These are phyloP conservation scores for Eupeodes latifasciatus DNA, from an alignment of 2,888 invertebrate genomes.

Conservation along the genomic window DNA sequence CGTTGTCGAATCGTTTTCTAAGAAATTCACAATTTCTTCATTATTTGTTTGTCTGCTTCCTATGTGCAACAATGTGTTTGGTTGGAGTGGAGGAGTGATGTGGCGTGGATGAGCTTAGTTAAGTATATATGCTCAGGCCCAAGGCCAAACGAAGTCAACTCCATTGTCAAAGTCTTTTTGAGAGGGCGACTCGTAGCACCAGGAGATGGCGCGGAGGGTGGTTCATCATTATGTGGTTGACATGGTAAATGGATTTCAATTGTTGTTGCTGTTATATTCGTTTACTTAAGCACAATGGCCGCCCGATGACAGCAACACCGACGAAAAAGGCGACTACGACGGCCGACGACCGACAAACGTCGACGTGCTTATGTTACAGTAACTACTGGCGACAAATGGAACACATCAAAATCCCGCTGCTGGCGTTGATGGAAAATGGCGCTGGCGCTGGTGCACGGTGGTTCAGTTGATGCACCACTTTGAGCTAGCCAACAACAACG, in stretches of 20 bases:
- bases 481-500: conserved; percentile 9
- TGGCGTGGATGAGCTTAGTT: conserved; percentile 51
- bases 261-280: conserved; percentile 37
- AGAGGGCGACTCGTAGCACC: background rate
- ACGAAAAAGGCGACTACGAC: too few relatives aligned
- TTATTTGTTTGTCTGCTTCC: conserved; percentile 69
- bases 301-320: too few relatives aligned
- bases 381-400: conserved; percentile 68
- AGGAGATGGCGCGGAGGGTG: background rate
- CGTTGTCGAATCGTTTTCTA: conserved; percentile 33
- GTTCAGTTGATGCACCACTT: background rate
- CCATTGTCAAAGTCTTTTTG: conserved; percentile 58
- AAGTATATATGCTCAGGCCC: conserved; percentile 32
- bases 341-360: background rate
- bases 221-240: conserved; percentile 66
- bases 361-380: conserved; percentile 19
- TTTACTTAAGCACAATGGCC: background rate
- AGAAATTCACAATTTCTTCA: conserved; percentile 61
- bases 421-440: conserved; percentile 1
- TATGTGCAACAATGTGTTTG: conserved; percentile 60
- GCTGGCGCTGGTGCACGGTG: conserved; percentile 1
- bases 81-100: background rate
- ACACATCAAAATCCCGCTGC: conserved; percentile 36
- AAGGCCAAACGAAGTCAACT: conserved; percentile 75
- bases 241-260: conserved; percentile 74